Percentiles rank a stretch among this genome's conserved stretches.
Evolutionary conservation across 2,888 invertebrate species (phyloP).

Genomic region (Ectemnius lituratus): DNA sequence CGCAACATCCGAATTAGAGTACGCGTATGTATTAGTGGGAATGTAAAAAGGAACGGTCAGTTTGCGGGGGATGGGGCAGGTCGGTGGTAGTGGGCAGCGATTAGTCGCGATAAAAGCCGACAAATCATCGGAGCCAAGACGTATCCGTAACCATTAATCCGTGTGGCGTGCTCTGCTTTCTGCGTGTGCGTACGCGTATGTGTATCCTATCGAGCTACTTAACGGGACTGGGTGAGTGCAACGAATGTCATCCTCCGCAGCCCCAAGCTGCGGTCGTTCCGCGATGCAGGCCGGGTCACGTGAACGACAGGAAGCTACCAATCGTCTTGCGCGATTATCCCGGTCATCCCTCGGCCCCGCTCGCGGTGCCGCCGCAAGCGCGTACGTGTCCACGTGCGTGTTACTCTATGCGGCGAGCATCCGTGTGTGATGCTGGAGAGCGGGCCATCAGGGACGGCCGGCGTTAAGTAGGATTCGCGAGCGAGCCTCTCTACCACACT

Average conservation of each 20-base stretch:
- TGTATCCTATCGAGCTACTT: slow-evolving; percentile 50
- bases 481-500: slow-evolving; percentile 15
- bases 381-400: slow-evolving; percentile 38
- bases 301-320: slow-evolving; percentile 77
- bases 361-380: slow-evolving; percentile 3
- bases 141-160: slow-evolving; percentile 54
- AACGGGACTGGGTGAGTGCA: slow-evolving; percentile 61
- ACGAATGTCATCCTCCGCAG: slow-evolving; percentile 64
- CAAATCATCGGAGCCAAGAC: slow-evolving; percentile 50
- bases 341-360: slow-evolving; percentile 57
- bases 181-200: no score
- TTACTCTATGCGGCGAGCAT: slow-evolving; percentile 43
- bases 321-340: slow-evolving; percentile 77
- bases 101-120: slow-evolving; percentile 51
- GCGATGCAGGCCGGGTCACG: slow-evolving; percentile 69
- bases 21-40: no score
- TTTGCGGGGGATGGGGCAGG: no score
- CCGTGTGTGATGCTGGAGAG: slow-evolving; percentile 40
- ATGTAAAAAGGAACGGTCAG: no score
- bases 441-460: slow-evolving; percentile 73
- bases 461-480: slow-evolving; percentile 74
- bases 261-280: slow-evolving; percentile 46
- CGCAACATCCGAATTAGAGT: no score
- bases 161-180: slow-evolving; percentile 9
- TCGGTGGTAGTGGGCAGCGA: neutral